Base-by-base conservation (phyloP, 2,888 invertebrate species). In the Falcaria lacertinaria region DNA sequence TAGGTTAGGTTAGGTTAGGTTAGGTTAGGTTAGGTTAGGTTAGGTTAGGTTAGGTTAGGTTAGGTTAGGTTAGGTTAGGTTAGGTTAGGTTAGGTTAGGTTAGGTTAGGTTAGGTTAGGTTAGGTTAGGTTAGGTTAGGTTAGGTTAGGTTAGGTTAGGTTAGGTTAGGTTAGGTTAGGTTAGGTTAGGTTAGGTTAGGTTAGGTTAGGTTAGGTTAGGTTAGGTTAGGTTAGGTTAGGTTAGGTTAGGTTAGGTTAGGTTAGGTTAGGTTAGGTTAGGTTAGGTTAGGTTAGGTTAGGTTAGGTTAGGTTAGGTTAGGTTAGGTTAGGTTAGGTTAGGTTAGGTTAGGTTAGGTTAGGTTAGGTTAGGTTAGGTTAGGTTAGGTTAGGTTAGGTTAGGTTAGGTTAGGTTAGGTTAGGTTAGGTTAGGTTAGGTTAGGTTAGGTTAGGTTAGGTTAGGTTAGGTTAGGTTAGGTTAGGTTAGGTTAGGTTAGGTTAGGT, bases 11-110 rank as follows among this genome's bases (percentile, higher is more conserved):
- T 43, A 43, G 43, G 43, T 43, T 43, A 43, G 43, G 43, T 43
- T 43, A 43, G 43, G 43, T 43, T 43, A 43, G 43, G 43, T 43
- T 43, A 43, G 43, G 43, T 43, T 43, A 43, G 43, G 43, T 43
- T 43, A 43, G 43, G 43, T 43, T 43, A 43, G 43, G 43, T 43
- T 43, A 43, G 43, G 43, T 43, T 43, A 43, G 43, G 43, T 43
- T 43, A 43, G 43, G 43, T 43, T 43, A 43, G 43, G 43, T 34
- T 34, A 34, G 34, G 32, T 32, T 32, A 32, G 32, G 32, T 32
- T 32, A 35, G 34, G 33, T 33, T 41, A 41, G 15, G 41, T 41
- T 41, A 41, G 41, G 41, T 41, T 41, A 41, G 42, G 42, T 42
- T 42, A 42, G 42, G 42, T 42, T 38, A 38, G 38, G 38, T 38